Evolutionary conservation across 2,113 vertebrate species (phyloP).

Genomic region (Collichthys lucidus): DNA sequence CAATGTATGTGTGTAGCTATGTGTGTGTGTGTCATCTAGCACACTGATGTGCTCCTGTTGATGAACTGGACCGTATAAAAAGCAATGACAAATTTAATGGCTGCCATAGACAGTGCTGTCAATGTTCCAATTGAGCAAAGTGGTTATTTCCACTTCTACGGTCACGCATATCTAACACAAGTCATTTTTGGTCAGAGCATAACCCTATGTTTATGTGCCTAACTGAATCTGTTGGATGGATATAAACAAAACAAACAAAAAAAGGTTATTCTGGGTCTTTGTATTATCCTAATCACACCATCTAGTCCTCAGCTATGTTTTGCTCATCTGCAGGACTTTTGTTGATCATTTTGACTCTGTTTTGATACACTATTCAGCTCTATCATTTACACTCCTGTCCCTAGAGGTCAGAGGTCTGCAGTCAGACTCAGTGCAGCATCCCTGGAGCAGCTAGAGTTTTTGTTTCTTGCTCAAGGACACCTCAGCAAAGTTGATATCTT

Average conservation of each 20-base stretch:
- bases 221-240: constrained; percentile 14
- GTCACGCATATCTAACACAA: constrained; percentile 46
- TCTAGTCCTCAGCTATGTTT: neutral
- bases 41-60: constrained; percentile 51
- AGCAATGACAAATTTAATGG: constrained; percentile 69
- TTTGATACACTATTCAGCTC: neutral
- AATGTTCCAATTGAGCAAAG: constrained; percentile 61
- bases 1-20: constrained; percentile 12
- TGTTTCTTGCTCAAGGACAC: neutral
- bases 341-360: neutral
- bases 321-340: neutral
- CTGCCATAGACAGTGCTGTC: constrained; percentile 45
- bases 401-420: neutral
- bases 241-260: neutral
- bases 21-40: constrained; percentile 14
- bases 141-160: constrained; percentile 61
- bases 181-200: constrained; percentile 38
- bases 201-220: constrained; percentile 34
- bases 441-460: neutral
- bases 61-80: constrained; percentile 67
- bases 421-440: neutral
- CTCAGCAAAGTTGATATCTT: neutral
- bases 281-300: neutral
- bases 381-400: constrained; percentile 1
- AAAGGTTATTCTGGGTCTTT: neutral